Conservation (phyloP, 2,113 vertebrate species). For the Odocoileus virginianus region DNA sequence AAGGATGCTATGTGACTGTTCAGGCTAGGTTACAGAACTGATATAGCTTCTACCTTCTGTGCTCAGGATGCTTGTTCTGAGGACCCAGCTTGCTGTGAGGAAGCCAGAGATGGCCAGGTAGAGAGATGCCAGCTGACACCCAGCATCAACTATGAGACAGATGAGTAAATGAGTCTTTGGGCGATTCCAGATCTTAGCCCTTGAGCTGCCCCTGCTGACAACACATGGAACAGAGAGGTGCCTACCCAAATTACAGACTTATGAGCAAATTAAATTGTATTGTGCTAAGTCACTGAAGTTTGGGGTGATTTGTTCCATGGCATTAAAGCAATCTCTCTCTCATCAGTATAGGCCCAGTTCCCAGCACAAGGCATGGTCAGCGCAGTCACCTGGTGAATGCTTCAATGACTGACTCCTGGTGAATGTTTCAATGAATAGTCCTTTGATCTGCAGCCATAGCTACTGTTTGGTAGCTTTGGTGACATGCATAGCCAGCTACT, state of each 20-base stretch:
- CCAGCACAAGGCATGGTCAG: neutral
- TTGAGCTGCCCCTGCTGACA: neutral
- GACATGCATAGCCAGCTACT: neutral
- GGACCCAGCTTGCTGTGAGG: neutral
- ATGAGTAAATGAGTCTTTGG: neutral
- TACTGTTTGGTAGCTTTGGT: neutral
- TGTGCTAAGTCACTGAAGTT: neutral
- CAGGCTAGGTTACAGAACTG: neutral
- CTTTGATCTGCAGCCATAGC: neutral
- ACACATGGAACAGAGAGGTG: neutral
- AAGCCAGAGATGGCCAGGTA: neutral
- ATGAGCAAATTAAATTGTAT: neutral
- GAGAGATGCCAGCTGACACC: neutral
- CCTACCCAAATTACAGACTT: neutral
- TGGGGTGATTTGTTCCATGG: neutral
- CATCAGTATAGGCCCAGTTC: neutral
- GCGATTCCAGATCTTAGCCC: neutral
- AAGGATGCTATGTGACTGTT: neutral
- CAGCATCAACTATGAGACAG: neutral
- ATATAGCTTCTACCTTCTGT: neutral
- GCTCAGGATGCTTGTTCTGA: neutral
- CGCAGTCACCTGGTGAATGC: neutral
- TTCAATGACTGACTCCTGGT: neutral
- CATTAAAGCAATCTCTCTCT: neutral
- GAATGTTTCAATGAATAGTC: neutral